Conservation (phyloP, 2,113 vertebrate species). For the Lophotis ruficrista region DNA sequence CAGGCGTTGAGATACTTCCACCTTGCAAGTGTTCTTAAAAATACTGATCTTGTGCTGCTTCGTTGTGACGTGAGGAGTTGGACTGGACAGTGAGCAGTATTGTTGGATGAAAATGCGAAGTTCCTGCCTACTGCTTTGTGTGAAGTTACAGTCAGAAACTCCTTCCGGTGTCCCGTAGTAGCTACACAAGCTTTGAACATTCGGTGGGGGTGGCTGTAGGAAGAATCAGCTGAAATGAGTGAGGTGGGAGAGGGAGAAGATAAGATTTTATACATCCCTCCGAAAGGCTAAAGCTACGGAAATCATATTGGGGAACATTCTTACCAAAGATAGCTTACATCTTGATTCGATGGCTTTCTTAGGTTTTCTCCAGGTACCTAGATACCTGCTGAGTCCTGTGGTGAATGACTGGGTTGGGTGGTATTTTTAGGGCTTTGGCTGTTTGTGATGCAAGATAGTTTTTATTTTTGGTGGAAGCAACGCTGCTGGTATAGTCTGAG, state of each 20-base stretch:
- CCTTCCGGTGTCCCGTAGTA: neutral
- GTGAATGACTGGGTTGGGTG: neutral
- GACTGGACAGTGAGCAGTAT: neutral
- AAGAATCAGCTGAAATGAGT: neutral
- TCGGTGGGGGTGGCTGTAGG: fast-evolving
- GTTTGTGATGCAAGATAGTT: neutral
- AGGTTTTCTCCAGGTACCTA: neutral
- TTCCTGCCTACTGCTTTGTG: neutral
- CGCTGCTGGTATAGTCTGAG: neutral
- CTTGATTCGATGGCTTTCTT: neutral
- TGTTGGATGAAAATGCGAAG: neutral
- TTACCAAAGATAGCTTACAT: neutral
- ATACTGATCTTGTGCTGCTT: neutral
- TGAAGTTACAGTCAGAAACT: neutral
- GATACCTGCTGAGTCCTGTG: no score
- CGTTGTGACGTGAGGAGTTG: neutral
- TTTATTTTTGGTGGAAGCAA: conserved; percentile 13
- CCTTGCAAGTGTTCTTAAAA: neutral
- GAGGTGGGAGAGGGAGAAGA: neutral
- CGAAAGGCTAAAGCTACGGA: neutral
- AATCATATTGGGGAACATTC: neutral
- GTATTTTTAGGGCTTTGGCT: neutral
- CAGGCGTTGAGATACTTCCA: neutral
- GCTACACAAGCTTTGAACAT: neutral
- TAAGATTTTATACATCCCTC: neutral